Base-by-base conservation (phyloP, 2,797 vertebrate genomes). In the Scolopax rusticola region DNA sequence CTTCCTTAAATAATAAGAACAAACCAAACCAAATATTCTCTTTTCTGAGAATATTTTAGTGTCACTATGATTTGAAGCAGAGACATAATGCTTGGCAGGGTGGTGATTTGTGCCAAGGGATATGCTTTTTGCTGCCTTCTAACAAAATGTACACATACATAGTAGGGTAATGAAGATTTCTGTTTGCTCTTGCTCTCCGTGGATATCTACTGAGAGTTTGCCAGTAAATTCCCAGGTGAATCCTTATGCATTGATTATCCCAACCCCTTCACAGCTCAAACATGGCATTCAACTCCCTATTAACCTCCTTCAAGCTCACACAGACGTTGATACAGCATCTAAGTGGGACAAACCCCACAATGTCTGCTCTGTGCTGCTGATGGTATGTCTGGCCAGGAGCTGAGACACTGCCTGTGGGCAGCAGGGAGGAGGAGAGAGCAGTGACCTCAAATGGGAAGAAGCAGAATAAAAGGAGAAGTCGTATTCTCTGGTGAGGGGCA, bases 321-420 rank as follows among this genome's bases (percentile, higher is more conserved):
- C 50, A 73, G 21, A 48, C 10, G 2, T 4, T 59, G 53, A 61
- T 48, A 50, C 17, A 41, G 68, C 5, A 54, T 53, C 28, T 27
- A 59, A 79, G 59, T 65, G 75, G 73, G 45, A 75, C 4, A 80
- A 81, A 48, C 23, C n/a, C 57, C 3, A 2, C 12, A 63, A 25
- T 7, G 5, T 28, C 84, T 79, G 63, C 59, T 59, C 74, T 28
- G 69, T 0, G 2, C 27, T 73, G 69, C n/a, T 76, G 32, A 32
- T 1, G 59, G 47, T 3, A 6, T 25, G 65, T 76, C 14, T 1
- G 48, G 53, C 20, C 40, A 59, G 60, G 17, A 89, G 41, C n/a
- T 54, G 79, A 40, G 74, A 87, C 61, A 90, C 64, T 94, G 95
- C 90, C 94, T 93, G 73, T 24, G 53, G 70, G 86, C 82, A 89